Percentiles rank a stretch among this genome's conserved stretches.
Conservation (phyloP, 2,888 invertebrate species). For the Anoncus sp. region DNA sequence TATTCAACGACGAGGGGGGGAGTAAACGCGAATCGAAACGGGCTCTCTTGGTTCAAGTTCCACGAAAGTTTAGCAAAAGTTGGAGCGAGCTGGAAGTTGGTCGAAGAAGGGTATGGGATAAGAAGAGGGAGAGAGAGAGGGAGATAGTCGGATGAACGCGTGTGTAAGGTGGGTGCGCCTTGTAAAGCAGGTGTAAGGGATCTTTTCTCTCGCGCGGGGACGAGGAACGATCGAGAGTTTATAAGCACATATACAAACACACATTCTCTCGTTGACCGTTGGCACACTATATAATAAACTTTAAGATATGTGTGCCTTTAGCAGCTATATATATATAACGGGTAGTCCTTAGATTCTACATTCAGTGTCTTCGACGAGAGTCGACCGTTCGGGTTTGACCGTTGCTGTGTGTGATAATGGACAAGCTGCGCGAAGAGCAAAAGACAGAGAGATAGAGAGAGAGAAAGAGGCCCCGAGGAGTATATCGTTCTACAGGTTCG, state of each 20-base stretch:
- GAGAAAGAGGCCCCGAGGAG: background rate
- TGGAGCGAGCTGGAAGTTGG: conserved; percentile 30
- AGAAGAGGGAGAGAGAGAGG: conserved; percentile 40
- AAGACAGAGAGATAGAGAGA: conserved; percentile 28
- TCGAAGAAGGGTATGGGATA: conserved; percentile 16
- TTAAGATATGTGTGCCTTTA: conserved; percentile 55
- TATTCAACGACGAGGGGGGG: conserved; percentile 71
- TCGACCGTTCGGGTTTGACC: conserved; percentile 40
- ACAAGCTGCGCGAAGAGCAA: conserved; percentile 46
- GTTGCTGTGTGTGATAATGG: conserved; percentile 47
- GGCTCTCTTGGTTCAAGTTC: conserved; percentile 30
- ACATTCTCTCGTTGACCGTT: conserved; percentile 31
- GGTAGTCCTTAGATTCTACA: conserved; percentile 75
- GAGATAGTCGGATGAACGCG: conserved; percentile 47
- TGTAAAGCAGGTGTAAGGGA: conserved; percentile 77
- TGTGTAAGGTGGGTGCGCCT: conserved; percentile 61
- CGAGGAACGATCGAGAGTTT: conserved; percentile 56
- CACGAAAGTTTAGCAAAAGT: conserved; percentile 57
- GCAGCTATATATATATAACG: conserved; percentile 67
- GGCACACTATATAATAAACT: conserved; percentile 29
- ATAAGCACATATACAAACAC: conserved; percentile 21
- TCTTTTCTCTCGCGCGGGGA: conserved; percentile 66
- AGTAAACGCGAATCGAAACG: conserved; percentile 42
- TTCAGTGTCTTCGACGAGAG: conserved; percentile 64
- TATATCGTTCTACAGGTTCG: conserved; percentile 59